These are phyloP conservation scores for Acrobeloides nanus DNA, from an alignment of 2,888 invertebrate genomes.

Conservation along the genomic window DNA sequence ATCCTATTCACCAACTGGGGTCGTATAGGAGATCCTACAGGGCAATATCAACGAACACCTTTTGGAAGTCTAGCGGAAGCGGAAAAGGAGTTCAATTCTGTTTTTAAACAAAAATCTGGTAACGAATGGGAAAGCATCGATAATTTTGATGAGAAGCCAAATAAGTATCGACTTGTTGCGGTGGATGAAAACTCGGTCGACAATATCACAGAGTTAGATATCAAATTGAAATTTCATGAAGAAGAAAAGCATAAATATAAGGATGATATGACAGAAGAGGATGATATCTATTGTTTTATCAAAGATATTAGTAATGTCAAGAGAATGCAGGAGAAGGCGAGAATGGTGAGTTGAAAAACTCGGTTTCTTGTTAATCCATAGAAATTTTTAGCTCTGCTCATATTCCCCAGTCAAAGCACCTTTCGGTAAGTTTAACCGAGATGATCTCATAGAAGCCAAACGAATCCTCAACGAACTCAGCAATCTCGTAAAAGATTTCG, in stretches of 20 bases:
- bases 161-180: conserved; percentile 58
- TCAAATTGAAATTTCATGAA: conserved; percentile 9
- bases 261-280: conserved; percentile 1
- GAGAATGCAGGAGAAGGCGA: conserved; percentile 18
- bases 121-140: conserved; percentile 53
- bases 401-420: too few species aligned
- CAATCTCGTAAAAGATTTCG: not conserved
- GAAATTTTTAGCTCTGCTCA: too few species aligned
- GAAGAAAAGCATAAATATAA: conserved; percentile 5
- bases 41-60: conserved; percentile 57
- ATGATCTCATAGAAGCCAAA: conserved; percentile 54
- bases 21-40: conserved; percentile 56
- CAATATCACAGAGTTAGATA: conserved; percentile 11
- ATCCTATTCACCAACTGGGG: conserved; percentile 61
- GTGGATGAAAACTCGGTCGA: conserved; percentile 47
- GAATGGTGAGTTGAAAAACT: not conserved
- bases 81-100: conserved; percentile 58
- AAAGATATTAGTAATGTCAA: conserved; percentile 54
- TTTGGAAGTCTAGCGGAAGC: conserved; percentile 56
- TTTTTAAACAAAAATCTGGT: conserved; percentile 59
- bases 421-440: conserved; percentile 55
- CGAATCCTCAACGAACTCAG: conserved; percentile 53
- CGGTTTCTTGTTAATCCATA: conserved; percentile 39
- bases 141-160: conserved; percentile 50
- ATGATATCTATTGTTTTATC: conserved; percentile 31